A percentile compares a stretch with the other conserved stretches of the same genome.
Evolutionary conservation across 2,797 vertebrate genomes (phyloP).

Genomic region (Thripadectes ignobilis): DNA sequence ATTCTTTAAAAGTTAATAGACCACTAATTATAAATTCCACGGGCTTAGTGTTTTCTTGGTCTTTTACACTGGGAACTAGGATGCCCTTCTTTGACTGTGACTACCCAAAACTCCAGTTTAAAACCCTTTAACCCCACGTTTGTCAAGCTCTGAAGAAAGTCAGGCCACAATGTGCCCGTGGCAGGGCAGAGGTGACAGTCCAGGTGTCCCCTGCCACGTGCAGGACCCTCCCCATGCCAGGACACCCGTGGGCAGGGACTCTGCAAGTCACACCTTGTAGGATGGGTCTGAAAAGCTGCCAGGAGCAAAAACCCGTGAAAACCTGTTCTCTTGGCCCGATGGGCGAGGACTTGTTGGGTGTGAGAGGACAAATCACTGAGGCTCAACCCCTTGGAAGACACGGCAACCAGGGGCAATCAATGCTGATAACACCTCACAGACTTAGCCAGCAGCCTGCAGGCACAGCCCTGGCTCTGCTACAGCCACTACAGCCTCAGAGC

Average conservation of each 20-base stretch:
- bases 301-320: not conserved
- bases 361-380: not conserved
- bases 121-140: not conserved
- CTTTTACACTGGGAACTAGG: not conserved
- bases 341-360: not conserved
- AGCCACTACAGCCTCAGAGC: fast-evolving
- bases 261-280: not conserved
- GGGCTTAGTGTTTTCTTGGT: not conserved
- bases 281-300: not conserved
- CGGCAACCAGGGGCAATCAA: not conserved
- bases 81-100: not conserved
- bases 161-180: fast-evolving
- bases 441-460: not conserved
- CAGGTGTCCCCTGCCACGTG: fast-evolving
- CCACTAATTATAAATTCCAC: not conserved
- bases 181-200: not conserved
- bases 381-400: not conserved
- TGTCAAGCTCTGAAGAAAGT: not conserved
- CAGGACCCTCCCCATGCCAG: not conserved
- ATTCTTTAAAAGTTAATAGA: not conserved
- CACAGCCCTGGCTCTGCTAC: fast-evolving
- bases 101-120: not conserved
- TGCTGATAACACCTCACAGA: not conserved
- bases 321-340: not conserved
- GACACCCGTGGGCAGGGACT: not conserved